These are phyloP conservation scores for Morpho deidamia DNA, from an alignment of 2,888 invertebrate genomes.

Conservation along the genomic window DNA sequence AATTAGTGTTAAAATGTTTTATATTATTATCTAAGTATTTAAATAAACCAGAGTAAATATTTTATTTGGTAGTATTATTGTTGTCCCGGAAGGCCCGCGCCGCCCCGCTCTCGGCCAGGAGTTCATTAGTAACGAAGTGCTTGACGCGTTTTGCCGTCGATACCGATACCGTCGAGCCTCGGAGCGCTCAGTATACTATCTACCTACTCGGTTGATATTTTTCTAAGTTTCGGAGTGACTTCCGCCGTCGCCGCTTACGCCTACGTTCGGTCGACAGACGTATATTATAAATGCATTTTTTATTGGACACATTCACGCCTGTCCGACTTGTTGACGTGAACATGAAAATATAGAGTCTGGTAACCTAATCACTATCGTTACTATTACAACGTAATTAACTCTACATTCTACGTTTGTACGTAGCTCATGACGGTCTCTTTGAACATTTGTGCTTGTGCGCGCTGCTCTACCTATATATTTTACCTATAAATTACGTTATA, in stretches of 20 bases:
- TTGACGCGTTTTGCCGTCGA: no score
- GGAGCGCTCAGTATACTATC: neutral
- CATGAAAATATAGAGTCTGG: neutral
- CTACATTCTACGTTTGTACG: neutral
- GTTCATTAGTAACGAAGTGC: no score
- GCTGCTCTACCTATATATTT: no score
- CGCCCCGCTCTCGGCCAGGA: neutral
- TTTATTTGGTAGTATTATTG: constrained; percentile 63
- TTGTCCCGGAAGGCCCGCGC: constrained; percentile 42
- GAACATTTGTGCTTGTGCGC: no score
- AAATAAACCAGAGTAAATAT: constrained; percentile 72
- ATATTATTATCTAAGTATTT: constrained; percentile 70
- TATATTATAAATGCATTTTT: neutral
- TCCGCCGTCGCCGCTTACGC: neutral
- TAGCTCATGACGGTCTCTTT: no score
- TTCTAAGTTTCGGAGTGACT: neutral
- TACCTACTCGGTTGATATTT: neutral
- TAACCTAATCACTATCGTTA: neutral
- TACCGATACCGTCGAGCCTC: neutral
- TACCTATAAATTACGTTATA: no score
- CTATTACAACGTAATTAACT: neutral
- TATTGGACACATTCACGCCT: neutral
- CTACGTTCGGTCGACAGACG: neutral
- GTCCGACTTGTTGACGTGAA: neutral
- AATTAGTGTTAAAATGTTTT: constrained; percentile 67